Evolutionary conservation across 2,888 invertebrate species (phyloP).

Genomic region (Nyleta sp.): DNA sequence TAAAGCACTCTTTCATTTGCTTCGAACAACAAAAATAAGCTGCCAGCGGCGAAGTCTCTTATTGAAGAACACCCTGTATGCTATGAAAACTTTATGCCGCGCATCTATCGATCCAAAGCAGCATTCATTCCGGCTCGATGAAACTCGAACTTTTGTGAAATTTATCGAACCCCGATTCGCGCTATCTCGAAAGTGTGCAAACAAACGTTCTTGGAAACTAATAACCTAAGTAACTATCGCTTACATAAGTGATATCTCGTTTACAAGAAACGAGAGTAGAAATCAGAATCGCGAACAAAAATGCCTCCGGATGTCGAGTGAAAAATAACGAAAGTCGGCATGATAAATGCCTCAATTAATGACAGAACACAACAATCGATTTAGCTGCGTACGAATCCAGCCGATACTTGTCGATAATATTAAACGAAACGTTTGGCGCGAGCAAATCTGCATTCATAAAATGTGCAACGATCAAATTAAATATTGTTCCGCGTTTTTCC

Average conservation of each 20-base stretch:
- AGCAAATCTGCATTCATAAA: background rate
- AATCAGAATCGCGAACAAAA: background rate
- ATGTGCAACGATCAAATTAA: no score
- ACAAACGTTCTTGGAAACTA: background rate
- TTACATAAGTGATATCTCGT: no score
- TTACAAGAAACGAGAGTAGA: no score
- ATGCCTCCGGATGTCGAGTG: background rate
- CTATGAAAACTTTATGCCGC: conserved; percentile 29
- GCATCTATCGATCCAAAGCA: conserved; percentile 25
- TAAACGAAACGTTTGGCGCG: background rate
- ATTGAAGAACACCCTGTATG: conserved; percentile 17
- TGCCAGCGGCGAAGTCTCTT: background rate
- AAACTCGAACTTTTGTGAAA: conserved; percentile 19
- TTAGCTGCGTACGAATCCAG: background rate
- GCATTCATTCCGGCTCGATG: background rate
- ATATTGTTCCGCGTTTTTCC: background rate
- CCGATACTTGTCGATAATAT: background rate
- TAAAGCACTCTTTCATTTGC: conserved; percentile 16
- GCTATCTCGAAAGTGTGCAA: background rate
- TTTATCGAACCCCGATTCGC: background rate
- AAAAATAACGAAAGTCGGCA: conserved; percentile 7
- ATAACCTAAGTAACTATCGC: no score
- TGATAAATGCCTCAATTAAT: conserved; percentile 4
- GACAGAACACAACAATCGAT: background rate
- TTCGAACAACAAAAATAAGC: background rate